phyloP scores from a whole-genome alignment of 2,113 vertebrate species.

The Vulpes lagopus region DNA sequence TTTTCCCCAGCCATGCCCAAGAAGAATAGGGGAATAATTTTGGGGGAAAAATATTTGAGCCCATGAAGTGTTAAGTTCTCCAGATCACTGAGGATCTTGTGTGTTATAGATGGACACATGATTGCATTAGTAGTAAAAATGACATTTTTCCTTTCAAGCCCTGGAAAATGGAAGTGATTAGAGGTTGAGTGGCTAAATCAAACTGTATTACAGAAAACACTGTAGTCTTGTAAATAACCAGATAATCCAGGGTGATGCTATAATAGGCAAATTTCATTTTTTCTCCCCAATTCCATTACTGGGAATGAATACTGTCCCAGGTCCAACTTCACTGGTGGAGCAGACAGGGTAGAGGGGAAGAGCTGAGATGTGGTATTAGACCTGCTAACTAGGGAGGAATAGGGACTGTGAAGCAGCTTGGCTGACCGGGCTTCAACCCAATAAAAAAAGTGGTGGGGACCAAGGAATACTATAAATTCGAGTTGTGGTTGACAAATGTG shows the following conservation, averaged over 20 bases:
- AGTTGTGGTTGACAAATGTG: not conserved
- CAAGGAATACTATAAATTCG: not conserved
- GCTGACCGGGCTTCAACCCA: not conserved
- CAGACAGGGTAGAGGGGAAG: not conserved
- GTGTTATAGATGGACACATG: not conserved
- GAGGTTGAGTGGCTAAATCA: not conserved
- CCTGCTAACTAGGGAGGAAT: not conserved
- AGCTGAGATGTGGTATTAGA: not conserved
- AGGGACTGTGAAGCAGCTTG: not conserved
- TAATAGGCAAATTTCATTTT: not conserved
- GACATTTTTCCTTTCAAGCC: not conserved
- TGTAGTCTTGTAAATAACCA: slow-evolving; percentile 23
- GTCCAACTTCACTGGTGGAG: not conserved
- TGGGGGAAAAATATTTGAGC: not conserved
- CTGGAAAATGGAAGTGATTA: slow-evolving; percentile 22
- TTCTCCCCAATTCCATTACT: not conserved
- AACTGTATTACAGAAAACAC: slow-evolving; percentile 11
- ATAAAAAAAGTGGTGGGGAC: not conserved
- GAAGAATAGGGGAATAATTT: slow-evolving; percentile 4
- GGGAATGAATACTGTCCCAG: not conserved
- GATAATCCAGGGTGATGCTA: not conserved
- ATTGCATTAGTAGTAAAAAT: slow-evolving; percentile 22
- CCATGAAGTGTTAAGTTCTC: slow-evolving; percentile 25
- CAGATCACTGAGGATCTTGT: slow-evolving; percentile 1
- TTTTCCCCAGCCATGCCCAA: not conserved